phyloP scores from a whole-genome alignment of 2,797 vertebrate genomes.

The Discoglossus pictus region DNA sequence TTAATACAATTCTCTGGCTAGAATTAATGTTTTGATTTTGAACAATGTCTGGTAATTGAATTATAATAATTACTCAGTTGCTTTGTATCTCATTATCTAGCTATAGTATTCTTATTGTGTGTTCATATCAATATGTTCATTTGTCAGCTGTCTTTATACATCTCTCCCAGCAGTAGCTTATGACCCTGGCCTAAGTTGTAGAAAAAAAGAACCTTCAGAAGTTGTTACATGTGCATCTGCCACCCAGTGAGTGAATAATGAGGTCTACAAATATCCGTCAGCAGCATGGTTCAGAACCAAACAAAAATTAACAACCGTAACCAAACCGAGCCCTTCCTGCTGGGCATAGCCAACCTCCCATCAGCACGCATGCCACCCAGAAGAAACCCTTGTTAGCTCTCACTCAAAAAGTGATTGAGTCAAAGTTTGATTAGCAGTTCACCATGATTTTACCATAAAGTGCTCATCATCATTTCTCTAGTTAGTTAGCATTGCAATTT shows the following conservation, averaged over 20 bases:
- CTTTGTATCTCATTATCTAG: too few species aligned
- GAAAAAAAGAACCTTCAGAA: constrained; percentile 45
- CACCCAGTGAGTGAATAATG: constrained; percentile 77
- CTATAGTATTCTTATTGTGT: not conserved
- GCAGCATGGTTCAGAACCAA: constrained; percentile 65
- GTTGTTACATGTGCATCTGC: constrained; percentile 57
- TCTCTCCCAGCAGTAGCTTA: constrained; percentile 45
- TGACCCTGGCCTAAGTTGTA: constrained; percentile 36
- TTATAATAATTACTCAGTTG: too few species aligned
- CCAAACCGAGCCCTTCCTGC: constrained; percentile 74
- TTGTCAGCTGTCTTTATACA: constrained; percentile 3
- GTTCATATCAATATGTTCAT: constrained; percentile 9
- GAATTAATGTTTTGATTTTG: too few species aligned
- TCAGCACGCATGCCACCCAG: constrained; percentile 43
- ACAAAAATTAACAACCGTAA: constrained; percentile 78
- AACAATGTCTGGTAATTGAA: too few species aligned
- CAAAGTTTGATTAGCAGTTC: not conserved
- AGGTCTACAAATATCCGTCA: constrained; percentile 72
- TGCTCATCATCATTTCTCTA: too few species aligned
- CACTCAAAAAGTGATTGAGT: not conserved
- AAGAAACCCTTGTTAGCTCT: constrained; percentile 8
- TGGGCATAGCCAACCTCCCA: constrained; percentile 68
- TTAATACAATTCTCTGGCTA: too few species aligned
- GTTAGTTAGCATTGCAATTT: too few species aligned
- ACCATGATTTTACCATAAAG: not conserved